phyloP scores from a whole-genome alignment of 2,113 vertebrate species.

The Anseranas semipalmata region DNA sequence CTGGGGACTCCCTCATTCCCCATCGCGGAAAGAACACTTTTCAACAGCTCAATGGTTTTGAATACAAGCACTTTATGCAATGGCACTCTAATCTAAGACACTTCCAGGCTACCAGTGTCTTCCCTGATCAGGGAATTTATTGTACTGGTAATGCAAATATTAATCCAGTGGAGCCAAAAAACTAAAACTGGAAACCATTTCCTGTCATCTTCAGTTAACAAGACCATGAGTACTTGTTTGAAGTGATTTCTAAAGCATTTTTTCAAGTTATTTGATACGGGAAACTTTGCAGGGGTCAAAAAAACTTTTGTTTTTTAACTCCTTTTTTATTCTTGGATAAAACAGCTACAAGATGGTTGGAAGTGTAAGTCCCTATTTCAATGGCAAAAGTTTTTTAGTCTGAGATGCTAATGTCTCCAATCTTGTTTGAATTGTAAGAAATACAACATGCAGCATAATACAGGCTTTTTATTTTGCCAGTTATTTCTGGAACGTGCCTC shows the following conservation, averaged over 20 bases:
- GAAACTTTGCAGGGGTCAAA: slow-evolving; percentile 69
- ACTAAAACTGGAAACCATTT: slow-evolving; percentile 60
- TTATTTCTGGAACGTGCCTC: not conserved
- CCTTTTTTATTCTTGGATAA: slow-evolving; percentile 67
- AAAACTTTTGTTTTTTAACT: slow-evolving; percentile 39
- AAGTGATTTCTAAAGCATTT: slow-evolving; percentile 52
- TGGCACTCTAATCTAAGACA: slow-evolving; percentile 45
- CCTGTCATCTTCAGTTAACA: slow-evolving; percentile 24
- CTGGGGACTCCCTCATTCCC: slow-evolving; percentile 38
- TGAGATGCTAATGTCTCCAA: not conserved
- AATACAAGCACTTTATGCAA: slow-evolving; percentile 79
- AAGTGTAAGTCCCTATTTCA: not conserved
- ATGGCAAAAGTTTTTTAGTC: not conserved
- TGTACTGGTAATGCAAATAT: slow-evolving; percentile 58
- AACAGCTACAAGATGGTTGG: slow-evolving; percentile 58
- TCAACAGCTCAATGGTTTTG: slow-evolving; percentile 40
- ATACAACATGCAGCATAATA: not conserved
- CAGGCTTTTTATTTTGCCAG: not conserved
- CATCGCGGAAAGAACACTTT: slow-evolving; percentile 36
- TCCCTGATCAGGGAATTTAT: not conserved
- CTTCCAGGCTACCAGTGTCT: slow-evolving; percentile 56
- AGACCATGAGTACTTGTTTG: slow-evolving; percentile 36
- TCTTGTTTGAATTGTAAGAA: not conserved
- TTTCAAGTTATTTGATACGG: slow-evolving; percentile 68
- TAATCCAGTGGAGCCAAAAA: slow-evolving; percentile 63